A percentile compares a stretch with the other conserved stretches of the same genome.
These are phyloP conservation scores for Agriotes lineatus DNA, from an alignment of 2,888 invertebrate genomes.

Conservation along the genomic window DNA sequence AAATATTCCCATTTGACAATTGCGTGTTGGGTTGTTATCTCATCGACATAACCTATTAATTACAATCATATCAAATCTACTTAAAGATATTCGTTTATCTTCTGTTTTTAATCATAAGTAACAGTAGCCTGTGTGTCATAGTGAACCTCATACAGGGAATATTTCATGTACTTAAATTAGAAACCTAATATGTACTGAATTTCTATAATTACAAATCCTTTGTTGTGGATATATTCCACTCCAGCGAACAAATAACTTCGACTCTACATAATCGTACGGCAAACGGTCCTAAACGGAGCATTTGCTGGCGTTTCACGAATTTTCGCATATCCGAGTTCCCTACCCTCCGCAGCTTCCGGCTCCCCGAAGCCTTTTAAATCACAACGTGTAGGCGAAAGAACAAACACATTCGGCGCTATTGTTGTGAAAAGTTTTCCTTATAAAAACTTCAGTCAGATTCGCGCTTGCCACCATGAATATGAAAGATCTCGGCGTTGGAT, in stretches of 20 bases:
- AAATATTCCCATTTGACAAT: no score
- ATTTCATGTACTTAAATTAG: no score
- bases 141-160: no score
- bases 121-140: no score
- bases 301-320: constrained; percentile 10
- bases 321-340: neutral
- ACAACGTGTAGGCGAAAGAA: constrained; percentile 22
- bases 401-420: constrained; percentile 25
- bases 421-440: constrained; percentile 19
- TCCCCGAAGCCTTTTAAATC: constrained; percentile 22
- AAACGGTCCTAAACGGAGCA: constrained; percentile 4
- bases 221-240: neutral
- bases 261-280: neutral
- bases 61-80: no score
- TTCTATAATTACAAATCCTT: no score
- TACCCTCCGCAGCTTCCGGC: constrained; percentile 1
- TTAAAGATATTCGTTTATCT: no score
- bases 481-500: constrained; percentile 20
- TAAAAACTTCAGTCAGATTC: constrained; percentile 12
- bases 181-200: neutral
- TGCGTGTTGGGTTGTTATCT: no score
- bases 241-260: neutral
- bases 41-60: no score
- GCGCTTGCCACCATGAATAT: constrained; percentile 21
- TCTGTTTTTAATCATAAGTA: no score